Conservation (phyloP, 2,113 vertebrate species). For the Etheostoma spectabile region DNA sequence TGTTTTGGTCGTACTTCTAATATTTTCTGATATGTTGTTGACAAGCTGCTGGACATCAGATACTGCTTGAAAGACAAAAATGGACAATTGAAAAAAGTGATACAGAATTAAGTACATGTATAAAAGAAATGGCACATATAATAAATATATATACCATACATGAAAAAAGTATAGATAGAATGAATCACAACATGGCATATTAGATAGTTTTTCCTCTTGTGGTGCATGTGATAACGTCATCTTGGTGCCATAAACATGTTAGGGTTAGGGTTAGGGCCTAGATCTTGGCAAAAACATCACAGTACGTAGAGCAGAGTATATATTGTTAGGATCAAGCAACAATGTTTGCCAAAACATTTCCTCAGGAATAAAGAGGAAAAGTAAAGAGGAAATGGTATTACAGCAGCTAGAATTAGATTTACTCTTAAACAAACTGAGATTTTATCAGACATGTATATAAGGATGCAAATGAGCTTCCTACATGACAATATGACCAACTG, state of each 20-base stretch:
- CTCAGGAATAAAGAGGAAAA: background rate
- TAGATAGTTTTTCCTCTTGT: background rate
- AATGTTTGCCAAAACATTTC: background rate
- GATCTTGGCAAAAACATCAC: background rate
- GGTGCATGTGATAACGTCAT: background rate
- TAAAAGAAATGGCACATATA: background rate
- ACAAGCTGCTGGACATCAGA: background rate
- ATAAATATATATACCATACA: background rate
- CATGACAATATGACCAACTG: background rate
- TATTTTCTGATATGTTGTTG: background rate
- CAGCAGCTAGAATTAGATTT: background rate
- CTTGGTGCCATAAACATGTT: background rate
- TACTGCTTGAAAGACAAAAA: background rate
- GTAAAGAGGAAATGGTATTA: background rate
- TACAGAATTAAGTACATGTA: background rate
- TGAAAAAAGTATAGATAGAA: background rate
- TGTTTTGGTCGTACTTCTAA: background rate
- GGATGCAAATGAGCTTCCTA: background rate
- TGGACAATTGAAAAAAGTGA: background rate
- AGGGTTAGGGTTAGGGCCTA: background rate
- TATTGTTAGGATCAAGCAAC: background rate
- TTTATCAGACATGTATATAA: conserved; percentile 3
- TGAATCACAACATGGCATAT: background rate
- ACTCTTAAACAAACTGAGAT: background rate
- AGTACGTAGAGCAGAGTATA: background rate